Evolutionary conservation across 2,797 vertebrate genomes (phyloP).

Genomic region (Furcifer pardalis): DNA sequence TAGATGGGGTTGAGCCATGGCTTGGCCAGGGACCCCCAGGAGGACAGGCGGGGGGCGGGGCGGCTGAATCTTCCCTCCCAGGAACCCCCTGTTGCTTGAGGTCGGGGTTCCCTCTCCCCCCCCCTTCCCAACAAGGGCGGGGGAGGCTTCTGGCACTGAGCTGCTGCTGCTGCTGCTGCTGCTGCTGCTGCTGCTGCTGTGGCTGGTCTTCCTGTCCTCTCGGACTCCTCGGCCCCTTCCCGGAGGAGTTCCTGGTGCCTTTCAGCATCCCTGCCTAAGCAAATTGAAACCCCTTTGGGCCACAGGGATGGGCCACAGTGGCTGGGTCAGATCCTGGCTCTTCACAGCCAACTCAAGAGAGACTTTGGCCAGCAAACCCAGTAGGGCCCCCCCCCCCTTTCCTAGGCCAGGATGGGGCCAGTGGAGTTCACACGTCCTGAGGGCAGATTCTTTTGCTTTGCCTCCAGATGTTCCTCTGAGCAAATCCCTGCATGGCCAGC

Average conservation of each 20-base stretch:
- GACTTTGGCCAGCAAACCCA: background rate
- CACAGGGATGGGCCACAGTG: background rate
- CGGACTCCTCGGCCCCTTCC: background rate
- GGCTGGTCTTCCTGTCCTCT: background rate
- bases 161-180: no score
- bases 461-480: background rate
- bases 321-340: background rate
- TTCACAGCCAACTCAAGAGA: background rate
- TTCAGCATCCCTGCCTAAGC: background rate
- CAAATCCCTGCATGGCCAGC: background rate
- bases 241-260: no score
- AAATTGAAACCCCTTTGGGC: background rate
- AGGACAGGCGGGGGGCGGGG: no score
- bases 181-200: no score
- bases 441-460: background rate
- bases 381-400: no score
- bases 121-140: background rate
- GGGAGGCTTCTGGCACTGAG: background rate
- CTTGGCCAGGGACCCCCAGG: no score
- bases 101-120: no score
- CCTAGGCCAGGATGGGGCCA: background rate
- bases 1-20: no score
- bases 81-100: no score
- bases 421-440: background rate
- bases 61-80: no score